Conservation (phyloP, 2,888 invertebrate genomes). For the Barypeithes pellucidus region DNA sequence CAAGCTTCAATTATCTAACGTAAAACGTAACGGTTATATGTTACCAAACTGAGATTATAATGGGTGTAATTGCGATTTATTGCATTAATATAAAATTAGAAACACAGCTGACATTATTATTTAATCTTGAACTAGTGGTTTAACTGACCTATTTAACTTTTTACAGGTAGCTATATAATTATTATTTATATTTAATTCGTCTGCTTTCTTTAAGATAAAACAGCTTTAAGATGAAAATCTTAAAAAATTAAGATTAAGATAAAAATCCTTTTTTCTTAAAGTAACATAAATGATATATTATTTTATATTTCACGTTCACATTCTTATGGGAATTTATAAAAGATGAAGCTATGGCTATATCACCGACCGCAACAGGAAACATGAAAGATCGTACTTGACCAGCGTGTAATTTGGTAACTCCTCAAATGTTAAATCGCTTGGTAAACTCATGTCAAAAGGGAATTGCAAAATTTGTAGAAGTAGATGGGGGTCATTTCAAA, state of each 20-base stretch:
- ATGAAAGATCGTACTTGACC: too few relatives aligned
- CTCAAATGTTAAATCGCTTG: background rate
- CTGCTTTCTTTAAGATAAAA: too few relatives aligned
- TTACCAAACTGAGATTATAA: background rate
- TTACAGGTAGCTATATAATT: too few relatives aligned
- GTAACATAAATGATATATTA: too few relatives aligned
- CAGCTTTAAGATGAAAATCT: too few relatives aligned
- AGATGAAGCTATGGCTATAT: too few relatives aligned
- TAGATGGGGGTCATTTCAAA: background rate
- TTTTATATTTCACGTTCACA: too few relatives aligned
- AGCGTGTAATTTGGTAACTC: background rate
- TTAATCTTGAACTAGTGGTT: background rate
- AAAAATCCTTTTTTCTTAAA: too few relatives aligned
- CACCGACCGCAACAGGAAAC: background rate
- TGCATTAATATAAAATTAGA: background rate
- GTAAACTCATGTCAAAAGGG: background rate
- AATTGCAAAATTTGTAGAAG: background rate
- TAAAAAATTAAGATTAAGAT: too few relatives aligned
- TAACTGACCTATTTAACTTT: background rate
- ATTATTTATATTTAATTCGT: background rate
- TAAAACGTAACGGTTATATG: conserved; percentile 3
- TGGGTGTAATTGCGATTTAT: background rate
- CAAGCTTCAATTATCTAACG: background rate
- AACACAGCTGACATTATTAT: background rate
- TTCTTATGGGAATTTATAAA: too few relatives aligned